Percentiles rank a stretch among this genome's conserved stretches.
Conservation (phyloP, 2,113 vertebrate species). For the Canis aureus region DNA sequence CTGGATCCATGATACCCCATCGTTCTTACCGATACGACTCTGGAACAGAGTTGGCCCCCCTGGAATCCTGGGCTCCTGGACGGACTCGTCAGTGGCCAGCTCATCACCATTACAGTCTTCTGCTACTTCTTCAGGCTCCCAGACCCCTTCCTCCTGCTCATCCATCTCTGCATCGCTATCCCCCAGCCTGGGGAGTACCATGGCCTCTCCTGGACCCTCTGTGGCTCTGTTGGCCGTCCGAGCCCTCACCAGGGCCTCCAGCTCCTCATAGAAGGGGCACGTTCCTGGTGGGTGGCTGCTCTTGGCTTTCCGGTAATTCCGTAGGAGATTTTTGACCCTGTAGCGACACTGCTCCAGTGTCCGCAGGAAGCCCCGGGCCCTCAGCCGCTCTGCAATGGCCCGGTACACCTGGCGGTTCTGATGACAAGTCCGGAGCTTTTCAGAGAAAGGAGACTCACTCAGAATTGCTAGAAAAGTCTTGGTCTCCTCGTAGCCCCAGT, state of each 20-base stretch:
- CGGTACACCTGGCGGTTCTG: constrained; percentile 83
- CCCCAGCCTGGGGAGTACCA: constrained; percentile 67
- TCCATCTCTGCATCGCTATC: constrained; percentile 79
- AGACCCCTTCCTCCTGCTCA: constrained; percentile 77
- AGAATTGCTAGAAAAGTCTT: constrained; percentile 82
- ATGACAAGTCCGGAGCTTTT: constrained; percentile 82
- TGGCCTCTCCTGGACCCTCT: background rate
- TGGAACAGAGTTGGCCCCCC: constrained; percentile 72
- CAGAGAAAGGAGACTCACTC: constrained; percentile 81
- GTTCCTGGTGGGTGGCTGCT: constrained; percentile 79
- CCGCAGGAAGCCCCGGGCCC: constrained; percentile 81
- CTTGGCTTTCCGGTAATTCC: constrained; percentile 84
- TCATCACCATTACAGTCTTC: constrained; percentile 51
- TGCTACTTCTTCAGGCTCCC: constrained; percentile 69
- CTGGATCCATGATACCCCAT: background rate
- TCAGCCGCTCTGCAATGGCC: constrained; percentile 80
- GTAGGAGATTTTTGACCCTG: constrained; percentile 82
- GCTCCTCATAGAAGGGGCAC: constrained; percentile 82
- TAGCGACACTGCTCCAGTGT: constrained; percentile 84
- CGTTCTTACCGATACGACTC: constrained; percentile 82
- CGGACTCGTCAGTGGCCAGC: background rate
- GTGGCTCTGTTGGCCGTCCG: constrained; percentile 63
- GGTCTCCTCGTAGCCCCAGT: constrained; percentile 83
- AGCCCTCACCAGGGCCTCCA: constrained; percentile 80
- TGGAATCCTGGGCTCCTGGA: constrained; percentile 42